Percentiles rank a stretch among this genome's conserved stretches.
Conservation (phyloP, 2,797 vertebrate species). For the Mormyrus proboscirostris region DNA sequence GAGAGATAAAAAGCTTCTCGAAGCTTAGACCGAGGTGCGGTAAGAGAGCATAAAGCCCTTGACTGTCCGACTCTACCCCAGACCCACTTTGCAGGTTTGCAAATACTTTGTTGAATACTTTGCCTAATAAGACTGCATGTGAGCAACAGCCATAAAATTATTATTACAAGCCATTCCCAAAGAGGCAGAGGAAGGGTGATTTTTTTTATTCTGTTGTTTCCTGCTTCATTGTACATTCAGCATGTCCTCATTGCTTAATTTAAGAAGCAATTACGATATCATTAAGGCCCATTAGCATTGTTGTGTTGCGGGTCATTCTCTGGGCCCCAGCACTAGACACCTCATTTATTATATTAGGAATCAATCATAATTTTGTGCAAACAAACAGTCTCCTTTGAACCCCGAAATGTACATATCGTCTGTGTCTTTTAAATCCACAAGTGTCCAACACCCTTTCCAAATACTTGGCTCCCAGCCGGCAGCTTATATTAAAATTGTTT, state of each 20-base stretch:
- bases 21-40: background rate
- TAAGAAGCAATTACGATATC: background rate
- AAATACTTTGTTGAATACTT: background rate
- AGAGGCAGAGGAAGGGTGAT: background rate
- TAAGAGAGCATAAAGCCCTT: background rate
- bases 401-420: background rate
- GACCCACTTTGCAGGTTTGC: background rate
- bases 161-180: background rate
- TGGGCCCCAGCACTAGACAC: background rate
- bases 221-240: background rate
- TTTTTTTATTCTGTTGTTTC: background rate
- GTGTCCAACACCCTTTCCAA: background rate
- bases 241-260: background rate
- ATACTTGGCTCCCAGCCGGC: background rate
- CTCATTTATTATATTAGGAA: constrained; percentile 5
- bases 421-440: background rate
- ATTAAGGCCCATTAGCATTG: background rate
- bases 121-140: background rate
- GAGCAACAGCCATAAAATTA: background rate
- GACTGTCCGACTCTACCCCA: background rate
- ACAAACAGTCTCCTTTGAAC: background rate
- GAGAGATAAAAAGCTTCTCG: background rate
- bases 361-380: background rate
- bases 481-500: background rate
- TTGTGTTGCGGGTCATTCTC: background rate